Base-by-base conservation (phyloP, 2,113 vertebrate species). In the Sphaerodactylus townsendi region DNA sequence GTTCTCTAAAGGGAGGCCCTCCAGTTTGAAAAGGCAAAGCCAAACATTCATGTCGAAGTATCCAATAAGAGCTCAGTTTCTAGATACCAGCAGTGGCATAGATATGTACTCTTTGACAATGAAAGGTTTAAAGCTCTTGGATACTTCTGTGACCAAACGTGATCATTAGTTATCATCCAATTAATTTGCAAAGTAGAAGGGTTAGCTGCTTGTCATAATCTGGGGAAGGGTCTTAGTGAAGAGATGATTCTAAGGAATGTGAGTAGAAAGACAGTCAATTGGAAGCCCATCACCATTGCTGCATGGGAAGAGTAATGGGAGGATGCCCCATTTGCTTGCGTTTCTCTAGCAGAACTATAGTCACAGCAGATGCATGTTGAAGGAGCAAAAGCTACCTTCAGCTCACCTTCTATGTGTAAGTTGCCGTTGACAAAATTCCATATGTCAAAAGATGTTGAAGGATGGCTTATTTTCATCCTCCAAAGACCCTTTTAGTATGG, bases 381-480 rank as follows among this genome's bases (percentile, higher is more conserved):
- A 72, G 75, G 2, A 30, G n/a, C 4, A 83, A n/a, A n/a, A 23
- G 77, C 46, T 30, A 19, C 50, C 90, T 88, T 85, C 62, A 86
- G 70, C 82, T 74, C 85, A 76, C 33, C 30, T 56, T 39, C 68
- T 74, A 46, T 88, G 83, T 87, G 90, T 84, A 82, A 89, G 90
- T 59, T 89, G 94, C 59, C 30, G 92, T 93, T 93, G 95, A 94
- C 94, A 81, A 80, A 89, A 90, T 95, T 88, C 88, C 88, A 82
- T 91, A 95, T 37, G 56, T 83, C 33, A 65, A 81, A 77, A 80
- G 0, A 76, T 48, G 85, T 23, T 68, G 86, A 84, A 39, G 74
- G 87, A 85, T 68, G 25, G 37, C 56, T 35, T 48, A 35, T 50
- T 39, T n/a, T 56, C 5, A 71, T 1, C 17, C 0, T 19, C 0